These are phyloP conservation scores for Drosophila macrospina DNA, from an alignment of 2,888 invertebrate species.

Conservation along the genomic window DNA sequence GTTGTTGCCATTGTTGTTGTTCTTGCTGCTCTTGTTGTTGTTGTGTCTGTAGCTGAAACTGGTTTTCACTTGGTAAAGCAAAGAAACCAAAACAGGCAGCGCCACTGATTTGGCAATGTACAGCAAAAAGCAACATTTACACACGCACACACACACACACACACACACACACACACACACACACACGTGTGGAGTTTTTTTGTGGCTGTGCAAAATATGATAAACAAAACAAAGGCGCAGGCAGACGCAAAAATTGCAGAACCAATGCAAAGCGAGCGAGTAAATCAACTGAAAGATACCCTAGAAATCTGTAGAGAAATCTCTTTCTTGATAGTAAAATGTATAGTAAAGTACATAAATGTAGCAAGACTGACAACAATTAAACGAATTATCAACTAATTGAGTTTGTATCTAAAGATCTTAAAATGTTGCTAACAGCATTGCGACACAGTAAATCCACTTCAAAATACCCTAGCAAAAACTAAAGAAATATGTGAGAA, in stretches of 20 bases:
- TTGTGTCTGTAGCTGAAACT: slow-evolving; percentile 58
- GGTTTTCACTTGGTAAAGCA: slow-evolving; percentile 69
- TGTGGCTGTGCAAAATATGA: slow-evolving; percentile 55
- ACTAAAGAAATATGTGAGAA: neutral
- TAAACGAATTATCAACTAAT: too few relatives aligned
- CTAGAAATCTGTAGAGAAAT: slow-evolving; percentile 5
- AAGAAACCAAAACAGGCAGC: slow-evolving; percentile 31
- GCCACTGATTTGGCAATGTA: slow-evolving; percentile 69
- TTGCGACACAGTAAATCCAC: too few relatives aligned
- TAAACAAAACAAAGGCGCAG: slow-evolving; percentile 60
- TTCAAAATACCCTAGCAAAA: neutral
- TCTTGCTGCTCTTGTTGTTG: neutral
- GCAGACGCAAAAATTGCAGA: slow-evolving; percentile 39
- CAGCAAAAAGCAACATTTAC: slow-evolving; percentile 32
- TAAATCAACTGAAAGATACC: slow-evolving; percentile 12
- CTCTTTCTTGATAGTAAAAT: too few relatives aligned
- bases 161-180: slow-evolving; percentile 19
- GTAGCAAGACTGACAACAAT: too few relatives aligned
- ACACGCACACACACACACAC: slow-evolving; percentile 16
- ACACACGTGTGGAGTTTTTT: slow-evolving; percentile 15
- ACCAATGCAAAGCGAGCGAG: slow-evolving; percentile 8
- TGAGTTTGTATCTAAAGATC: neutral
- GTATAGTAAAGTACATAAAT: too few relatives aligned
- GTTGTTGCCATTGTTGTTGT: slow-evolving; percentile 9
- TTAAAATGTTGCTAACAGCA: neutral